Evolutionary conservation across 2,113 vertebrate genomes (phyloP).

Genomic region (Anseranas semipalmata): DNA sequence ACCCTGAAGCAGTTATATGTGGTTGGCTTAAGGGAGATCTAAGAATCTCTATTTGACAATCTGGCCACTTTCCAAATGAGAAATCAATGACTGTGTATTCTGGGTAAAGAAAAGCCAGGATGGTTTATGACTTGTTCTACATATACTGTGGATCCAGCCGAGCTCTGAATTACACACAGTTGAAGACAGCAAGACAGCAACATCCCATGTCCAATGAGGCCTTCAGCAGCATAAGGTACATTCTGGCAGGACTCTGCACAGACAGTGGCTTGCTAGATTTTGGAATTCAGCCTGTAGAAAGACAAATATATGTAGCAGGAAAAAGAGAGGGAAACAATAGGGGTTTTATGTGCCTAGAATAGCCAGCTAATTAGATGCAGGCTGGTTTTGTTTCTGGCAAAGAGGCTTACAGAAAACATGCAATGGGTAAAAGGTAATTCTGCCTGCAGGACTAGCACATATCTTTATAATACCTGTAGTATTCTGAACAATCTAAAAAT

Average conservation of each 20-base stretch:
- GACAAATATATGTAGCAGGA: background rate
- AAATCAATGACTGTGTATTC: constrained; percentile 55
- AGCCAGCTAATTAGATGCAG: background rate
- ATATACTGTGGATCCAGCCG: background rate
- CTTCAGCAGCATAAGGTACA: background rate
- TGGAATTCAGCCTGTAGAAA: constrained; percentile 21
- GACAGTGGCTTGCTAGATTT: background rate
- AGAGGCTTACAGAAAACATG: background rate
- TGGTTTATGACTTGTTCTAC: constrained; percentile 46
- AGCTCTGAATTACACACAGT: constrained; percentile 17
- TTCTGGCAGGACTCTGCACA: constrained; percentile 7
- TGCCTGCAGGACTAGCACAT: background rate
- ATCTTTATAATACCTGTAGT: background rate
- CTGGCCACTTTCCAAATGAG: constrained; percentile 17
- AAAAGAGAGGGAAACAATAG: background rate
- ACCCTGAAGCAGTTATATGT: constrained; percentile 17
- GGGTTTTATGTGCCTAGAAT: background rate
- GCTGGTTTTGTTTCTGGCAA: background rate
- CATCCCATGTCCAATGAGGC: constrained; percentile 1
- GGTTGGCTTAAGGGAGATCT: background rate
- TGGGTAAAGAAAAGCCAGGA: constrained; percentile 21
- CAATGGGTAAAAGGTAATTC: background rate
- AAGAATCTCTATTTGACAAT: background rate
- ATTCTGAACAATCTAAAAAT: background rate
- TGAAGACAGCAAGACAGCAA: constrained; percentile 25